Conservation (phyloP, 2,113 vertebrate genomes). For the Notothenia rossii region DNA sequence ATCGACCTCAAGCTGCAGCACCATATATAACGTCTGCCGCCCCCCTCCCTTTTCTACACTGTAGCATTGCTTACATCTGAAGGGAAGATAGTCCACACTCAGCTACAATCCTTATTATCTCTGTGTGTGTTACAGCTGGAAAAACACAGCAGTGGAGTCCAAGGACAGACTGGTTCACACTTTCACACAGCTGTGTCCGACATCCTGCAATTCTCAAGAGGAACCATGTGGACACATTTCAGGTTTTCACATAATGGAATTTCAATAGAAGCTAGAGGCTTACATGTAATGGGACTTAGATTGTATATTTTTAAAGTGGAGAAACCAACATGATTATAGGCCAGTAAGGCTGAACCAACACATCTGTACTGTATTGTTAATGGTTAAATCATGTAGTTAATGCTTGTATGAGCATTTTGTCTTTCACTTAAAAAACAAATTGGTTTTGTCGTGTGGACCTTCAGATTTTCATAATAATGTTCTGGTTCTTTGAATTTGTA, state of each 20-base stretch:
- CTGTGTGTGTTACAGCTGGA: slow-evolving; percentile 73
- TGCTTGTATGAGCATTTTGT: slow-evolving; percentile 28
- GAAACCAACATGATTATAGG: slow-evolving; percentile 16
- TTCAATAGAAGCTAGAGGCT: slow-evolving; percentile 44
- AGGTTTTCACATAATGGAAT: slow-evolving; percentile 48
- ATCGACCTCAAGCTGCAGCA: slow-evolving; percentile 21
- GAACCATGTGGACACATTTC: slow-evolving; percentile 35
- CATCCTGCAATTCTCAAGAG: slow-evolving; percentile 53
- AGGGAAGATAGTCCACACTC: slow-evolving; percentile 35
- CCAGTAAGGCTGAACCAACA: slow-evolving; percentile 19
- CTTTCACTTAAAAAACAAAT: slow-evolving; percentile 24
- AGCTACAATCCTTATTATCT: slow-evolving; percentile 39
- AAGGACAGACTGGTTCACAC: slow-evolving; percentile 38
- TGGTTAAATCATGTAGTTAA: slow-evolving; percentile 30
- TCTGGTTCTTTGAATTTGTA: slow-evolving; percentile 45
- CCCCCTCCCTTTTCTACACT: slow-evolving; percentile 13
- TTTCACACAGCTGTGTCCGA: slow-evolving; percentile 63
- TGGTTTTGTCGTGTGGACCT: slow-evolving; percentile 41
- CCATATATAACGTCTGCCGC: slow-evolving; percentile 6
- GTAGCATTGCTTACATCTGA: slow-evolving; percentile 41
- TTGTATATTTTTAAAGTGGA: slow-evolving; percentile 31
- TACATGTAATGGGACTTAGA: slow-evolving; percentile 22
- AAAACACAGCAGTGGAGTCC: slow-evolving; percentile 63
- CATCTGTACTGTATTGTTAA: not conserved
- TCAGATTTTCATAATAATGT: slow-evolving; percentile 28